Percentiles rank a stretch among this genome's conserved stretches.
phyloP scores from a whole-genome alignment of 2,113 vertebrate species.

The Arizona elegans region DNA sequence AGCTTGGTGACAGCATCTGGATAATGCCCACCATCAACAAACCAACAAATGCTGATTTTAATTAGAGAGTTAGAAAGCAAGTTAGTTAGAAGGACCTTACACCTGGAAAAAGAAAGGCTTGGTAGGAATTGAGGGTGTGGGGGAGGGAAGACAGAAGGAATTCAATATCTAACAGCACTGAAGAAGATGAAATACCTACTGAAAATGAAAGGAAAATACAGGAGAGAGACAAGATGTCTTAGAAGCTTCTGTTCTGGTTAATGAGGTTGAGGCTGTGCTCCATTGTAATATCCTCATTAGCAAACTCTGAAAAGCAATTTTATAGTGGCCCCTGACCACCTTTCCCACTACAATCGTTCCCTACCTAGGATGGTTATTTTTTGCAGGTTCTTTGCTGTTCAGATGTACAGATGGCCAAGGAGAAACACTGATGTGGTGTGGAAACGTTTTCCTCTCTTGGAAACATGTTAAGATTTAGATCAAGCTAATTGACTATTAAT shows the following conservation, averaged over 20 bases:
- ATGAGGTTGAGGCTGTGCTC: constrained; percentile 39
- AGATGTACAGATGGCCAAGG: neutral
- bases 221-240: constrained; percentile 11
- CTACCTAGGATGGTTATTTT: constrained; percentile 42
- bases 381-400: constrained; percentile 16
- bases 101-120: neutral
- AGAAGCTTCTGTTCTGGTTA: constrained; percentile 45
- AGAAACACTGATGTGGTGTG: neutral
- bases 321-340: constrained; percentile 41
- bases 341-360: neutral
- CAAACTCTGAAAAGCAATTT: constrained; percentile 49
- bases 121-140: neutral
- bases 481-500: neutral
- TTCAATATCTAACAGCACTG: constrained; percentile 8
- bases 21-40: neutral
- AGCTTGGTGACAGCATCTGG: neutral
- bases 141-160: rapidly evolving
- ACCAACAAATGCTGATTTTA: neutral
- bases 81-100: neutral
- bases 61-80: constrained; percentile 3
- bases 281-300: constrained; percentile 51
- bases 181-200: constrained; percentile 5
- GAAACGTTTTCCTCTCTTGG: neutral
- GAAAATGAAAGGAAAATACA: constrained; percentile 14
- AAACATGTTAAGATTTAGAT: neutral